Evolutionary conservation across 2,797 vertebrate species (phyloP), one percentile per base, ranked within the genome.

Genomic region (Poliocrania exsul): DNA sequence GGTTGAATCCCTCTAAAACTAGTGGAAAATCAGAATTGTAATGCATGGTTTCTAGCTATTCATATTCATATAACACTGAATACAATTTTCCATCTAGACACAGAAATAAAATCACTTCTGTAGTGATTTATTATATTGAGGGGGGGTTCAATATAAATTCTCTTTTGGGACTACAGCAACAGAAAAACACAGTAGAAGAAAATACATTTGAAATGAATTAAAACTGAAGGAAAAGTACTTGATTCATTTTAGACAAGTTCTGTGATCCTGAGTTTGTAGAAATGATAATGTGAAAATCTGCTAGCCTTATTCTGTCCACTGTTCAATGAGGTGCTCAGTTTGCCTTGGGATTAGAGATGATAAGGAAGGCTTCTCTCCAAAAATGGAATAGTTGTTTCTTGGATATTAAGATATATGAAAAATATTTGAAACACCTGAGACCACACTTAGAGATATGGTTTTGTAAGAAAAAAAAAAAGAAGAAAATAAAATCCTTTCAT

Each of bases 231-330:
- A 80, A 65, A 35, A 58, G 42, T 58, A 16, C 33, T 65, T 75
- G 38, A 26, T 79, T 84, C 24, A 40, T 70, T 91, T 47, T 77
- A 80, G 42, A 79, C 23, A 26, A 70, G 28, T 92, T 79, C 31
- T 88, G 14, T 84, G 70, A 75, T 62, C 35, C 62, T 84, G 8
- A 85, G 87, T 56, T 49, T 89, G 35, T 93, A 66, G 88, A 80
- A 95, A 85, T 51, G 85, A 62, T 84, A 81, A 58, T 73, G 28
- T 75, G 60, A 80, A 93, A 94, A 67, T 74, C 64, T 77, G 49
- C 6, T 47, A 77, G 26, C 64, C 25, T 77, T 87, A 71, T 86
- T 90, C 16, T 13, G 77, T 53, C 61, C 29, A 13, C 44, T 69
- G 33, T 81, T 93, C 37, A 62, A 4, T 31, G 61, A 80, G 47